phyloP scores from a whole-genome alignment of 2,113 vertebrate genomes.

The Mesembrinibis cayennensis region DNA sequence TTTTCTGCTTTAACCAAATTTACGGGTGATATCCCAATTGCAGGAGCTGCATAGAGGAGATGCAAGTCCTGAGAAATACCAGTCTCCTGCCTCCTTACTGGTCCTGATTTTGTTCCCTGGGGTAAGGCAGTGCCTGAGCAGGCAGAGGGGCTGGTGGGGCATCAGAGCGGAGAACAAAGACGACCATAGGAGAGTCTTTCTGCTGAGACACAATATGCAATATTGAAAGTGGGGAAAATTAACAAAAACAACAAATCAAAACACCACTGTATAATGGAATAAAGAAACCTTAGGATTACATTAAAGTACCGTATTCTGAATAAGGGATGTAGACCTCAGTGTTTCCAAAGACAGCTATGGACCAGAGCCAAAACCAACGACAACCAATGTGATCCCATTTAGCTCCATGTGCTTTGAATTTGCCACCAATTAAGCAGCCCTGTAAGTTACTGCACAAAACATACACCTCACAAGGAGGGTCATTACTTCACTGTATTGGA shows the following conservation, averaged over 20 bases:
- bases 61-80: background rate
- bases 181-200: background rate
- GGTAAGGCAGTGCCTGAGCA: background rate
- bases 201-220: background rate
- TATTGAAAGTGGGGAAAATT: background rate
- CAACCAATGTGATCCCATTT: background rate
- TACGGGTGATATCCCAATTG: background rate
- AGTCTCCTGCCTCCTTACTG: background rate
- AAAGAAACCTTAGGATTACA: background rate
- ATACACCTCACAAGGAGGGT: background rate
- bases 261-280: background rate
- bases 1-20: background rate
- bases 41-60: background rate
- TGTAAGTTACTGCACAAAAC: background rate
- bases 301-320: background rate
- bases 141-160: background rate
- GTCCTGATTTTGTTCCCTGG: fast-evolving
- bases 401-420: background rate
- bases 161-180: fast-evolving
- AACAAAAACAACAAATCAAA: background rate
- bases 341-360: background rate
- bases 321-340: background rate
- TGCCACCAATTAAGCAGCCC: background rate
- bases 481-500: background rate
- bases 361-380: background rate